Conservation (phyloP, 2,797 vertebrate species). For the Acanthiza pusilla region DNA sequence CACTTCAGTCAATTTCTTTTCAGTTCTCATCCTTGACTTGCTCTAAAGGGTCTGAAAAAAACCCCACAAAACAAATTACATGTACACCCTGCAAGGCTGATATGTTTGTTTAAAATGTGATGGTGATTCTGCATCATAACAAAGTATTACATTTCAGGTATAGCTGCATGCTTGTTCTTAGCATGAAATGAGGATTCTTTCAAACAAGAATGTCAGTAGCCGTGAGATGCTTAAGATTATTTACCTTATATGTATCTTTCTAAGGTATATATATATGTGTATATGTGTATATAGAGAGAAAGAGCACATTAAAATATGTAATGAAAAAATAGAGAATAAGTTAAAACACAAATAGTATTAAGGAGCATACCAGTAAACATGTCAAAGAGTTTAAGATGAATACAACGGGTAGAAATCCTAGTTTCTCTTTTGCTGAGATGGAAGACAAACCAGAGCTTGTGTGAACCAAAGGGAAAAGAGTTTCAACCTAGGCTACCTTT, state of each 20-base stretch:
- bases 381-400: neutral
- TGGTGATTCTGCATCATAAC: neutral
- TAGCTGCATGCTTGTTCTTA: neutral
- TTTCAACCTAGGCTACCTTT: neutral
- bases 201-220: neutral
- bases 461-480: neutral
- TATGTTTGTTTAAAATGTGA: neutral
- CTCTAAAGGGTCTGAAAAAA: neutral
- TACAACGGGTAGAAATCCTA: neutral
- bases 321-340: neutral
- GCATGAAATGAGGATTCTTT: neutral
- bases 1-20: neutral
- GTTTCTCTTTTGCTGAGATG: neutral
- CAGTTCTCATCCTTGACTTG: neutral
- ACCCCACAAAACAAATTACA: rapidly evolving
- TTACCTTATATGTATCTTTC: neutral
- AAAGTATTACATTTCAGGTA: neutral
- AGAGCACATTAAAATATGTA: neutral
- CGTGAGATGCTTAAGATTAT: neutral
- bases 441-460: neutral
- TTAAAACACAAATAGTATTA: neutral
- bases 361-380: neutral
- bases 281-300: neutral
- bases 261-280: neutral
- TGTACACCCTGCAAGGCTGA: neutral